Evolutionary conservation across 2,113 vertebrate species (phyloP), one percentile per base, ranked within the genome.

Genomic region (Toxotes chatareus): DNA sequence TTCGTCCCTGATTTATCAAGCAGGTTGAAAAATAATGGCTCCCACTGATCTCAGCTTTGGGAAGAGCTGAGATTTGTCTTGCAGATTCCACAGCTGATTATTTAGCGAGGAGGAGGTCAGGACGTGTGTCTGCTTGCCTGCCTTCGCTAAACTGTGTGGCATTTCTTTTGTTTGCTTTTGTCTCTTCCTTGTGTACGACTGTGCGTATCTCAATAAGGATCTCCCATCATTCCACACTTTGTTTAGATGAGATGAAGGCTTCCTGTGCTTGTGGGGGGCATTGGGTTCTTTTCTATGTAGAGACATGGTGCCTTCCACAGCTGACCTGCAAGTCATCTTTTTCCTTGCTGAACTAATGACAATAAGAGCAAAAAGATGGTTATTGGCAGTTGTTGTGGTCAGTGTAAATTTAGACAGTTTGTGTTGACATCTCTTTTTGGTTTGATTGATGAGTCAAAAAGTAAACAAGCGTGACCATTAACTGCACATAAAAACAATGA

Each of bases 231-330:
- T 86, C 83, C 82, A 61, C 57, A 44, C 74, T 73, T 60, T 90
- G 89, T 92, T 92, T 93, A 87, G 86, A 85, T 85, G 65, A 80
- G 76, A 80, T 62, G 80, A 80, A 76, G 81, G 77, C 85, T 90
- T 89, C 83, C 87, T 88, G 79, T 76, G 80, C 66, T 21, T 44
- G 63, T 63, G 53, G 55, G 66, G 67, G 61, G 40, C 69, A 31
- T 0, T 5, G 76, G 10, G 36, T 77, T 88, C 44, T 46, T 59
- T 10, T 74, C 60, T 38, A 31, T 36, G 27, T 14, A 49, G 68
- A 56, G 49, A 65, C 49, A 49, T 19, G n/a, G 47, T 42, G 46
- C 73, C 65, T 40, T 56, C 32, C 42, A 38, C 14, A 31, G 59
- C 31, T 55, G 34, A 69, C 71, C 11, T 46, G 38, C 0, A 46